Conservation (phyloP, 2,797 vertebrate species). For the Tinamus major region DNA sequence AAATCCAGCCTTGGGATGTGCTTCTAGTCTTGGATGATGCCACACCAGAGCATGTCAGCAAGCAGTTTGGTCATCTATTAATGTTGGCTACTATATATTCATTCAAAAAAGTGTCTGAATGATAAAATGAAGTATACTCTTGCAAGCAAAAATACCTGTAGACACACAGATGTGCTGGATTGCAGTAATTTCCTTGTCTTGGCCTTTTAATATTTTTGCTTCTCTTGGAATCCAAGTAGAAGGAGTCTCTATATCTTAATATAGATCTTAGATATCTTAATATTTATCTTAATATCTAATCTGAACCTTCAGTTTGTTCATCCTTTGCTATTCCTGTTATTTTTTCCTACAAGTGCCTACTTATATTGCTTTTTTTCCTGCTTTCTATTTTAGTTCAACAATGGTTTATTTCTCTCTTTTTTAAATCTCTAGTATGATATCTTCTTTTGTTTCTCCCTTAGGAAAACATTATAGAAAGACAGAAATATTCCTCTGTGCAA, state of each 20-base stretch:
- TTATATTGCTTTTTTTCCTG: neutral
- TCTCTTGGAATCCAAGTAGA: neutral
- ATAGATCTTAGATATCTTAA: neutral
- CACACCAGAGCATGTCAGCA: neutral
- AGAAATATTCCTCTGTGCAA: conserved; percentile 48
- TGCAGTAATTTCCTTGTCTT: neutral
- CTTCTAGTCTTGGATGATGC: neutral
- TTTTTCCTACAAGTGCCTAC: conserved; percentile 20
- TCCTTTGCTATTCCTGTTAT: conserved; percentile 22
- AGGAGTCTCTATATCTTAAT: neutral
- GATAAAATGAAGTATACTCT: neutral
- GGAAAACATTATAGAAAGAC: conserved; percentile 34
- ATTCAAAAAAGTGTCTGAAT: neutral
- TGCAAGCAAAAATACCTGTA: neutral
- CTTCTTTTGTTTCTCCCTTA: conserved; percentile 44
- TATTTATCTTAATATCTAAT: neutral
- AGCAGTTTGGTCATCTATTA: neutral
- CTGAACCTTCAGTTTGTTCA: neutral
- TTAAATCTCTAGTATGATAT: conserved; percentile 23
- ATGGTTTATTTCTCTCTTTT: conserved; percentile 40
- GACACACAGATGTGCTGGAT: neutral
- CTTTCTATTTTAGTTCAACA: conserved; percentile 20
- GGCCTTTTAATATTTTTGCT: neutral
- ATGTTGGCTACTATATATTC: neutral
- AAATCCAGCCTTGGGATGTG: neutral